Base-by-base conservation (phyloP, 2,797 vertebrate species). In the Sebastes hubbsi region DNA sequence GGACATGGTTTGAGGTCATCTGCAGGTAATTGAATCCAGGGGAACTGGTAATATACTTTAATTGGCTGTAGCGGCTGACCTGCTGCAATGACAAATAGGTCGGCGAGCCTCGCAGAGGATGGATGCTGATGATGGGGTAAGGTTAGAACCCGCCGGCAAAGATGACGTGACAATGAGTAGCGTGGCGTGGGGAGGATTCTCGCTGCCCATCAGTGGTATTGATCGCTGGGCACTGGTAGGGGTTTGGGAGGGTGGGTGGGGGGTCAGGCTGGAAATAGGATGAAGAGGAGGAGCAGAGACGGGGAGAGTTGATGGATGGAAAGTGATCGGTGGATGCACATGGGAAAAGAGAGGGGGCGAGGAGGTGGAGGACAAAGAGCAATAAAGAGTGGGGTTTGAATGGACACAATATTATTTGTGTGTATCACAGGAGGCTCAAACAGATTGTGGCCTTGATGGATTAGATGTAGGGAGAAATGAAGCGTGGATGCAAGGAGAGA, bases 91-190 rank as follows among this genome's bases (percentile, higher is more conserved):
- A 86, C 88, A 84, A 77, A 85, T 62, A 16, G 85, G 78, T 62
- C 27, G 14, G 59, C 11, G 29, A 75, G 69, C 73, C 16, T 74
- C 67, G 38, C 58, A 74, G 38, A 73, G 79, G 77, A 88, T 80
- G 76, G 85, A 75, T 80, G 67, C 22, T 70, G 77, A 69, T 72
- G 79, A 85, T 63, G 68, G 75, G 49, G 58, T 79, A 84, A 91
- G 83, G 89, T 87, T 89, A 80, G 4, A 73, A 69, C 76, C 81
- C 32, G 62, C 68, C n/a, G 38, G 90, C 78, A 73, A 77, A 85
- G 76, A 90, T 88, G 88, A 92, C 90, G 91, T 87, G 92, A 88
- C 86, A 80, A 72, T 74, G 87, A 88, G 85, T 78, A 16, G 80
- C 9, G 14, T 68, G 65, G 84, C 24, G 62, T 73, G 49, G 67